These are phyloP conservation scores for Loxodonta africana DNA, from an alignment of 2,113 vertebrate species.

Conservation along the genomic window DNA sequence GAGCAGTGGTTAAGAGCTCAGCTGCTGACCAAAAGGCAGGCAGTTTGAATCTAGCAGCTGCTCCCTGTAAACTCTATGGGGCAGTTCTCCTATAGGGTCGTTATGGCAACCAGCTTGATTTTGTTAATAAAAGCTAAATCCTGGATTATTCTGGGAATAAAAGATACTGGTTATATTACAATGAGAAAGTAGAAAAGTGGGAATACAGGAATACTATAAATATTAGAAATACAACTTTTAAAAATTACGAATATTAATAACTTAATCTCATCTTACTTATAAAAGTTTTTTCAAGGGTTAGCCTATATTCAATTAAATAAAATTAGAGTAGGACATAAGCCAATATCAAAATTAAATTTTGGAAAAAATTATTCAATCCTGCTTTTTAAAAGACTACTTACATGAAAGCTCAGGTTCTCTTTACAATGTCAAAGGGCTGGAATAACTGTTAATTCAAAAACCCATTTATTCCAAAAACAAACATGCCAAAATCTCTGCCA, in stretches of 20 bases:
- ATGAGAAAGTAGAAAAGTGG: conserved; percentile 3
- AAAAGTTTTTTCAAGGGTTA: conserved; percentile 32
- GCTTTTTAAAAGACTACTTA: not conserved
- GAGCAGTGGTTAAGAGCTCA: too few species aligned
- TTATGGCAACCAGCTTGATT: too few species aligned
- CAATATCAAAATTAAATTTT: conserved; percentile 24
- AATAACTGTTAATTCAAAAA: conserved; percentile 15
- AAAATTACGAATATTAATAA: conserved; percentile 37
- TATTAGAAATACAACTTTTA: not conserved
- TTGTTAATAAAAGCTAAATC: conserved; percentile 1
- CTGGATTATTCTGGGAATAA: conserved; percentile 2
- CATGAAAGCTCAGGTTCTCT: not conserved
- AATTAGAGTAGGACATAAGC: not conserved
- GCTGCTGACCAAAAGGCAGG: too few species aligned
- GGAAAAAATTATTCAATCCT: conserved; percentile 16
- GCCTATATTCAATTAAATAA: conserved; percentile 6
- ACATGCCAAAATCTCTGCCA: not conserved
- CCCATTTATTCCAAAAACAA: conserved; percentile 1
- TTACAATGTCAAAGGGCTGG: not conserved
- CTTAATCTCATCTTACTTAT: not conserved
- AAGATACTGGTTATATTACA: not conserved
- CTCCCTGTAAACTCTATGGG: too few species aligned
- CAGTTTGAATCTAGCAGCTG: too few species aligned
- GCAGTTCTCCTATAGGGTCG: too few species aligned
- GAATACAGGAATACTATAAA: not conserved